Conservation (phyloP, 2,113 vertebrate genomes). For the Corapipo altera region DNA sequence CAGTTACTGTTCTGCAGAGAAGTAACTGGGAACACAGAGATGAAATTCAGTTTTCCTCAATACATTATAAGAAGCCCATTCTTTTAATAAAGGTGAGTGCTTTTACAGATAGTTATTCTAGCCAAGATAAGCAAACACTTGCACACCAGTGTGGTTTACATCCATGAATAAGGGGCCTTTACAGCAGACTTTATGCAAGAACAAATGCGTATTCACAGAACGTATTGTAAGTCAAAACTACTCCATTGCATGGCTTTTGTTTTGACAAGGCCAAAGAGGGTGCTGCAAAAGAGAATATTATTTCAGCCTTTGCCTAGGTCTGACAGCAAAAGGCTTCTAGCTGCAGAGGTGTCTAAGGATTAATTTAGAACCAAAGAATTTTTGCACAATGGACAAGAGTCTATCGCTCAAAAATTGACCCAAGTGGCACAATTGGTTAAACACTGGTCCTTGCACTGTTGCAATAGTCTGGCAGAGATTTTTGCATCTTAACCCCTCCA, state of each 20-base stretch:
- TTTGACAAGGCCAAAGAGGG: neutral
- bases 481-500: neutral
- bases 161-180: neutral
- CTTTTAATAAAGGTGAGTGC: neutral
- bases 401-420: neutral
- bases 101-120: neutral
- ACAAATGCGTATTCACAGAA: neutral
- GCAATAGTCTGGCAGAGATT: neutral
- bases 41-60: conserved; percentile 9
- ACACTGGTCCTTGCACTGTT: neutral
- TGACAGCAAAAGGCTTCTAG: neutral
- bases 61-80: neutral
- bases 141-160: neutral
- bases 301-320: neutral
- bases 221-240: neutral
- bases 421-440: neutral
- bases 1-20: neutral
- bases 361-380: neutral
- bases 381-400: neutral
- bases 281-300: neutral
- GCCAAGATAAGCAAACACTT: neutral
- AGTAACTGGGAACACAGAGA: neutral
- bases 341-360: neutral
- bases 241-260: neutral
- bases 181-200: neutral